Evolutionary conservation across 2,888 invertebrate species (phyloP).

Genomic region (Drosophila neutralis): DNA sequence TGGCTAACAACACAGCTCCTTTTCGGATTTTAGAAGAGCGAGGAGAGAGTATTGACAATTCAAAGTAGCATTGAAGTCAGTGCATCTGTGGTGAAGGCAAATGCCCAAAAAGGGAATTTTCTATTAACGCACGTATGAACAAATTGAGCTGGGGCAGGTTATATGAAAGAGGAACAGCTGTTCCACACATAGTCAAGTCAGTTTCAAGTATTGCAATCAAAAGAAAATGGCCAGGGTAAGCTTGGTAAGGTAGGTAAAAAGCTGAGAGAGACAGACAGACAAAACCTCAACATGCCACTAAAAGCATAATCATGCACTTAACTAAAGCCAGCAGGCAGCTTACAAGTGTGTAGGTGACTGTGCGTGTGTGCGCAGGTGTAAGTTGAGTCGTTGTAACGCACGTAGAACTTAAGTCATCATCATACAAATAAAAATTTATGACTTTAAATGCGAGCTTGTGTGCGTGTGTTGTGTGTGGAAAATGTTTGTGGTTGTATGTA

Average conservation of each 20-base stretch:
- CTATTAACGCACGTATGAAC: constrained; percentile 53
- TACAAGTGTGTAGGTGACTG: constrained; percentile 15
- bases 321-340: constrained; percentile 66
- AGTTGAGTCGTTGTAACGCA: constrained; percentile 65
- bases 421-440: constrained; percentile 78
- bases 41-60: constrained; percentile 12
- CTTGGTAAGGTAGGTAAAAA: constrained; percentile 30
- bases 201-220: constrained; percentile 59
- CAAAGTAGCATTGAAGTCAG: not conserved
- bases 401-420: constrained; percentile 79
- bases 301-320: constrained; percentile 80
- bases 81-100: constrained; percentile 3
- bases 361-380: constrained; percentile 27
- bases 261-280: constrained; percentile 68
- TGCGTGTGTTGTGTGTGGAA: constrained; percentile 10
- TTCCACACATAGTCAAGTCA: constrained; percentile 39
- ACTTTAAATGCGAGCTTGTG: constrained; percentile 54
- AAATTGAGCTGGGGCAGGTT: constrained; percentile 8
- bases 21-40: constrained; percentile 15
- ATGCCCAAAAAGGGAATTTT: constrained; percentile 46
- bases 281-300: constrained; percentile 79
- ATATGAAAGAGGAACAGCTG: constrained; percentile 35
- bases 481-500: constrained; percentile 9
- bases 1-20: not conserved
- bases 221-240: constrained; percentile 39